Conservation (phyloP, 2,888 invertebrate species). For the Sinhomidia bicolor region DNA sequence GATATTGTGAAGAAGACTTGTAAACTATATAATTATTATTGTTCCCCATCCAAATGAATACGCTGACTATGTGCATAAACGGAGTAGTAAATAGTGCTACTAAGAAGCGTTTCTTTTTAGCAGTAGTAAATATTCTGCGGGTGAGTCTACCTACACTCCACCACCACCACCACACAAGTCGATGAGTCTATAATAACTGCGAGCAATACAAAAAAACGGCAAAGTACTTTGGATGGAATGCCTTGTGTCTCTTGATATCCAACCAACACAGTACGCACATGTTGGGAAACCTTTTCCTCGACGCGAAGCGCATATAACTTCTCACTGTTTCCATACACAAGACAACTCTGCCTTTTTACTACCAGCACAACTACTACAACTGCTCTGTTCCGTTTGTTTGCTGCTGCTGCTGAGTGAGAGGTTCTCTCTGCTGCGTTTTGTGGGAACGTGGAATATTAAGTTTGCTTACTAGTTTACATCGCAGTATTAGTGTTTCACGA, state of each 20-base stretch:
- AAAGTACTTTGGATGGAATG: conserved; percentile 1
- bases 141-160: not conserved
- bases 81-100: no score
- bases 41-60: not conserved
- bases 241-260: conserved; percentile 12
- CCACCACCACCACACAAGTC: no score
- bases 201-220: not conserved
- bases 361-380: not conserved
- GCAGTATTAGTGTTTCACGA: conserved; percentile 67
- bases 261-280: conserved; percentile 54
- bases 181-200: not conserved
- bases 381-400: not conserved
- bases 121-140: not conserved
- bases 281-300: conserved; percentile 46
- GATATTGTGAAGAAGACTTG: not conserved
- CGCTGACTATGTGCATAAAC: not conserved
- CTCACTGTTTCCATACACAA: not conserved
- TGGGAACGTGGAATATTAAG: conserved; percentile 47
- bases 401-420: no score
- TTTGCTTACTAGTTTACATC: conserved; percentile 40
- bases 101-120: not conserved
- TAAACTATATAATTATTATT: not conserved
- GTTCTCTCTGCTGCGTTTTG: conserved; percentile 30
- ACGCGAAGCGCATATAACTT: conserved; percentile 41
- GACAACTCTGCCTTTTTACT: not conserved